phyloP scores from a whole-genome alignment of 2,888 invertebrate genomes.

The Drosophila kambysellisi region DNA sequence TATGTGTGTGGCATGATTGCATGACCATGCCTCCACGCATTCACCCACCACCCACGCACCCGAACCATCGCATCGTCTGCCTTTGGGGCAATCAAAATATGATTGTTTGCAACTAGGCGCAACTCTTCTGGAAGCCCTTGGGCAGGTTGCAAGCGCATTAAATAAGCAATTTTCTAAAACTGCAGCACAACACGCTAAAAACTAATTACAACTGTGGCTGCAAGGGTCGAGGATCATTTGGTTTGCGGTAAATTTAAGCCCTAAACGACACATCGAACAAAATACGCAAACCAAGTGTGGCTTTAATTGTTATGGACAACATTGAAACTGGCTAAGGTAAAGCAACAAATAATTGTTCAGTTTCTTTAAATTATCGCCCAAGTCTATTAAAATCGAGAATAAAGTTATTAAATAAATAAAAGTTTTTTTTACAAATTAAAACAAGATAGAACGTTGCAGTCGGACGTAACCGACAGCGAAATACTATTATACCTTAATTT shows the following conservation, averaged over 20 bases:
- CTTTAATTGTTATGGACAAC: neutral
- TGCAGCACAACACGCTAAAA: conserved; percentile 70
- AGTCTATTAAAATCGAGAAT: too few relatives aligned
- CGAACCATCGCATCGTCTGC: conserved; percentile 12
- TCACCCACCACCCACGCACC: neutral
- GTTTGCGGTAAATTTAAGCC: conserved; percentile 1
- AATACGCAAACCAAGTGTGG: neutral
- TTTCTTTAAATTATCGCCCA: neutral
- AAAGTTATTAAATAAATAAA: too few relatives aligned
- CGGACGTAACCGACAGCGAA: too few relatives aligned
- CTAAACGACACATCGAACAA: conserved; percentile 15
- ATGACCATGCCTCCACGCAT: conserved; percentile 27
- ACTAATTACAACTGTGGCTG: conserved; percentile 63
- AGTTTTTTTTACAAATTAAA: too few relatives aligned
- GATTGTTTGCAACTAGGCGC: conserved; percentile 76
- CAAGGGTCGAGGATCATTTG: neutral
- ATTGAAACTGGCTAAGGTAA: neutral
- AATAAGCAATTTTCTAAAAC: conserved; percentile 76
- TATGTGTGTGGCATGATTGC: conserved; percentile 65
- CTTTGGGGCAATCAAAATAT: conserved; percentile 75
- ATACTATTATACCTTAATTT: too few relatives aligned
- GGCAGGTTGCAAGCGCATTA: conserved; percentile 56
- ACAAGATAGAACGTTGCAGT: too few relatives aligned
- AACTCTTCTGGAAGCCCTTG: conserved; percentile 57
- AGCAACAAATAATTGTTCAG: neutral